Evolutionary conservation across 2,113 vertebrate species (phyloP), one percentile per base, ranked within the genome.

Genomic region (Nyctibius bracteatus): DNA sequence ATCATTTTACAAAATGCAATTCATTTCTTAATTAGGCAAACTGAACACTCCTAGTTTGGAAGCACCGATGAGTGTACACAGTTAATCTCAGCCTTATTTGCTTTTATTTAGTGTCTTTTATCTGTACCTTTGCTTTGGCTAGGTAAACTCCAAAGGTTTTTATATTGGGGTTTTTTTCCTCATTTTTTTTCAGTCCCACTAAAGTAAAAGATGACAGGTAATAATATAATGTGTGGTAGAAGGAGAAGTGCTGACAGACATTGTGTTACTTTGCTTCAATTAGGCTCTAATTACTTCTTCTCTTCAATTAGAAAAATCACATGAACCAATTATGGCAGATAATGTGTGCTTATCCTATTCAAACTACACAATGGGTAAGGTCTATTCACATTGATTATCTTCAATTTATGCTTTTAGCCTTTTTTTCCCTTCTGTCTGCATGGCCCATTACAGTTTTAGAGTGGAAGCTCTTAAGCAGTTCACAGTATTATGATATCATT

Each of bases 231-330:
- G 80, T 96, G 82, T 94, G 65, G 87, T 90, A 96, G 95, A 93
- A 93, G 78, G 74, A 96, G 92, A 97, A 97, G 95, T 91, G 96
- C 97, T 97, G 97, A 97, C 96, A 97, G 94, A 97, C 91, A 95
- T 91, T 97, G 95, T 97, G 94, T 97, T 97, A 97, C 96, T 97
- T 97, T 84, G 88, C 92, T 97, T 97, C 97, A 97, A 97, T 97
- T 97, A 96, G 94, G 92, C 96, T 97, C 96, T 97, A 97, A 97
- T 97, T 97, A 97, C 94, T 97, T 97, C 90, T 97, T 96, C 97
- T 96, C 94, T 96, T 97, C 97, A 97, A 97, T 97, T 97, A 97
- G 96, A 97, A 97, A 97, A 97, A 97, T 97, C 97, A 97, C 97
- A 97, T 96, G 97, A 97, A 97, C 92, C 96, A 96, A 97, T 97